phyloP scores from a whole-genome alignment of 2,888 invertebrate genomes.

The Sympetrum striolatum region DNA sequence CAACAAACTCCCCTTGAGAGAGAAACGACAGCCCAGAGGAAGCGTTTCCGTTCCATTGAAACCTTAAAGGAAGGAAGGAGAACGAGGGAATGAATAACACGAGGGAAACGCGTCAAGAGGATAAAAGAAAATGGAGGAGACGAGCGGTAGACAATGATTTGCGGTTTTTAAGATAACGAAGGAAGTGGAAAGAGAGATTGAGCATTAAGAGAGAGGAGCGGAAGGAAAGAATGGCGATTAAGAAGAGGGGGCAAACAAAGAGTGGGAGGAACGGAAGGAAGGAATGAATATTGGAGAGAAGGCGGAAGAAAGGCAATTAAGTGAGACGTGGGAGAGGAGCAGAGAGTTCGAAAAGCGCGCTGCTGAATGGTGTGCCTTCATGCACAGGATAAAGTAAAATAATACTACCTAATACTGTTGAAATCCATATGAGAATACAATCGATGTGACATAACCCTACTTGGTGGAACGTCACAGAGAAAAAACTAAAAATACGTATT shows the following conservation, averaged over 20 bases:
- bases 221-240: slow-evolving; percentile 47
- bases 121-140: slow-evolving; percentile 22
- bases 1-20: neutral
- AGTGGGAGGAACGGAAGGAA: slow-evolving; percentile 10
- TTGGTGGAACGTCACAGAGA: too few relatives aligned
- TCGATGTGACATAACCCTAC: too few relatives aligned
- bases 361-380: too few relatives aligned
- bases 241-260: slow-evolving; percentile 44
- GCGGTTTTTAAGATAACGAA: slow-evolving; percentile 7
- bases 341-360: too few relatives aligned
- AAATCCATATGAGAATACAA: too few relatives aligned
- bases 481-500: too few relatives aligned
- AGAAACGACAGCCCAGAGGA: slow-evolving; percentile 25
- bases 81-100: neutral
- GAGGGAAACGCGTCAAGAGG: neutral
- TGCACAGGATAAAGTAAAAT: too few relatives aligned
- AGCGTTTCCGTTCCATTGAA: slow-evolving; percentile 15
- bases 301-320: slow-evolving; percentile 43
- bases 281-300: slow-evolving; percentile 26
- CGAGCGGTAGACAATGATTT: slow-evolving; percentile 30
- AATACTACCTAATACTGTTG: too few relatives aligned
- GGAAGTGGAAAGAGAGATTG: neutral
- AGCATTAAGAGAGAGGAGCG: slow-evolving; percentile 17
- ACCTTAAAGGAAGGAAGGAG: neutral
- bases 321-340: neutral